Conservation (phyloP, 2,888 invertebrate species). For the Epinotia demarniana region DNA sequence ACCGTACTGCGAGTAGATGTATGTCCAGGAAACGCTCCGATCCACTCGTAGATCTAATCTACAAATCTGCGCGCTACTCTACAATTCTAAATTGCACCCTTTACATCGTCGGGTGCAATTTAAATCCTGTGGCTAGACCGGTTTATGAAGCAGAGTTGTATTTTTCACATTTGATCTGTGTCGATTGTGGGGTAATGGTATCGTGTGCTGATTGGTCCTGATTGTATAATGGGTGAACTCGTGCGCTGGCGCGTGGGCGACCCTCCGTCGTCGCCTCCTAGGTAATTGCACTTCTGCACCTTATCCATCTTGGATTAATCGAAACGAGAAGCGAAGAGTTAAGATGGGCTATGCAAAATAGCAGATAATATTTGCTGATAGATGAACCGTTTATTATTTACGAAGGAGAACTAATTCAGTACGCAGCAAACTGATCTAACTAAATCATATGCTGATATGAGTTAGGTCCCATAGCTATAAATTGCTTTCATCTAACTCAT, state of each 20-base stretch:
- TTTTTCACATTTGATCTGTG: slow-evolving; percentile 43
- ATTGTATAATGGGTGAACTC: slow-evolving; percentile 80
- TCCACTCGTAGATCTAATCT: slow-evolving; percentile 52
- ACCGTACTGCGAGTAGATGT: slow-evolving; percentile 51
- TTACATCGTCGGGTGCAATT: slow-evolving; percentile 46
- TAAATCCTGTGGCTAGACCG: slow-evolving; percentile 24
- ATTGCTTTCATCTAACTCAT: slow-evolving; percentile 27
- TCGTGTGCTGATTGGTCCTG: slow-evolving; percentile 77
- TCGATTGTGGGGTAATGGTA: slow-evolving; percentile 53
- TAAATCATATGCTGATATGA: slow-evolving; percentile 26
- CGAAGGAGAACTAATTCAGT: background rate
- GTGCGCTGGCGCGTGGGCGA: slow-evolving; percentile 79
- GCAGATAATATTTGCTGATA: background rate
- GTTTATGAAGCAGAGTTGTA: slow-evolving; percentile 46
- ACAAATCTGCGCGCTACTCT: slow-evolving; percentile 45
- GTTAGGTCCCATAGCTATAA: slow-evolving; percentile 12
- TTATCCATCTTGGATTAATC: slow-evolving; percentile 41
- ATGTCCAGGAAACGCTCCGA: slow-evolving; percentile 55
- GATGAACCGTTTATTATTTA: background rate
- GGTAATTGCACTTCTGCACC: slow-evolving; percentile 64
- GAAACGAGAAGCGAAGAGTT: slow-evolving; percentile 1
- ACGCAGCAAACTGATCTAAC: background rate
- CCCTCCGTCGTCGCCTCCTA: slow-evolving; percentile 71
- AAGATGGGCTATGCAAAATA: background rate
- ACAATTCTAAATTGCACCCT: slow-evolving; percentile 33